A percentile compares a stretch with the other conserved stretches of the same genome.
Conservation (phyloP, 1,140 invertebrate genomes). For the Magallana gigas region DNA sequence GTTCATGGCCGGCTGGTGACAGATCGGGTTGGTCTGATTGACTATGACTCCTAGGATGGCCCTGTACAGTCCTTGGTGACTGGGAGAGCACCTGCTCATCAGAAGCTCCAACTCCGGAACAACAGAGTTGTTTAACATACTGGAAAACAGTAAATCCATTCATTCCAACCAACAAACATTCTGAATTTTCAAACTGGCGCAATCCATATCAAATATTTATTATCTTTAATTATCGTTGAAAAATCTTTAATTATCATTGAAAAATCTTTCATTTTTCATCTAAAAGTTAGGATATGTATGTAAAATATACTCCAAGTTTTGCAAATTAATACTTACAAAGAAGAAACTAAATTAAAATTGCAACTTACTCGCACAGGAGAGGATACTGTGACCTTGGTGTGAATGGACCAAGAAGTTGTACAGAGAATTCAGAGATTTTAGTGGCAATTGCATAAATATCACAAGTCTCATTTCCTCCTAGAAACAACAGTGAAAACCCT, state of each 20-base stretch:
- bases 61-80: neutral
- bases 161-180: too few relatives aligned
- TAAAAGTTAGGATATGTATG: too few relatives aligned
- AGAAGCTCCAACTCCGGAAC: neutral
- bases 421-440: neutral
- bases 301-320: too few relatives aligned
- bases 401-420: neutral
- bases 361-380: neutral
- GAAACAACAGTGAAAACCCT: neutral
- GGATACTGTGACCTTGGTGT: neutral
- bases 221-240: too few relatives aligned
- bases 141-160: neutral
- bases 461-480: neutral
- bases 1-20: neutral
- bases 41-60: neutral
- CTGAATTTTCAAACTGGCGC: too few relatives aligned
- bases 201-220: too few relatives aligned
- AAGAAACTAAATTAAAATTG: too few relatives aligned
- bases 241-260: too few relatives aligned
- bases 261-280: too few relatives aligned
- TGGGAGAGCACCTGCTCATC: neutral
- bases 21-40: neutral
- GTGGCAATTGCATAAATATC: neutral
- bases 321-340: too few relatives aligned
- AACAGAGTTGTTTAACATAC: slow-evolving; percentile 28